phyloP scores from a whole-genome alignment of 1,140 invertebrate genomes.

The Caenorhabditis tropicalis region DNA sequence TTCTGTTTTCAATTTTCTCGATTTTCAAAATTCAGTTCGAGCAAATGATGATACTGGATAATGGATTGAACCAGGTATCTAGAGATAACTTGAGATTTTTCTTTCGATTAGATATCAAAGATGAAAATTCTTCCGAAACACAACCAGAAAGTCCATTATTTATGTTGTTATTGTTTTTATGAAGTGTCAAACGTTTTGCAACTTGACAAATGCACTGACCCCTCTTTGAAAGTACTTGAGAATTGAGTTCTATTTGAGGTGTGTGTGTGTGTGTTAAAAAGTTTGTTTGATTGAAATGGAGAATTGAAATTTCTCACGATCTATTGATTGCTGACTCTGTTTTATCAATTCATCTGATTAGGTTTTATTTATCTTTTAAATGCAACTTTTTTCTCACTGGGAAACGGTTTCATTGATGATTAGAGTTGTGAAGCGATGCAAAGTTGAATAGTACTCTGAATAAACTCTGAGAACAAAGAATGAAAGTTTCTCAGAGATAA shows the following conservation, averaged over 20 bases:
- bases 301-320: conserved; percentile 13
- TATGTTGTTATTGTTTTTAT: neutral
- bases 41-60: too few species aligned
- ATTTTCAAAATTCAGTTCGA: neutral
- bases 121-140: too few species aligned
- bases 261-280: neutral
- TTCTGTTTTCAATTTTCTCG: neutral
- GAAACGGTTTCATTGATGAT: too few species aligned
- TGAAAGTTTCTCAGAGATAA: too few species aligned
- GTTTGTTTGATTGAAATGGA: neutral
- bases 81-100: too few species aligned
- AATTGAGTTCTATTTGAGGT: conserved; percentile 5
- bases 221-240: conserved; percentile 1
- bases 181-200: neutral
- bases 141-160: neutral
- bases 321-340: conserved; percentile 9
- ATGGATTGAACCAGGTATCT: too few species aligned
- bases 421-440: neutral
- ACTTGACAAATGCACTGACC: neutral
- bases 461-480: too few species aligned
- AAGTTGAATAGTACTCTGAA: too few species aligned
- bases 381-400: neutral
- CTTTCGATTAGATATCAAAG: too few species aligned
- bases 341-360: neutral
- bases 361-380: neutral